A percentile compares a stretch with the other conserved stretches of the same genome.
Conservation (phyloP, 2,888 invertebrate species). For the Papilio demoleus region DNA sequence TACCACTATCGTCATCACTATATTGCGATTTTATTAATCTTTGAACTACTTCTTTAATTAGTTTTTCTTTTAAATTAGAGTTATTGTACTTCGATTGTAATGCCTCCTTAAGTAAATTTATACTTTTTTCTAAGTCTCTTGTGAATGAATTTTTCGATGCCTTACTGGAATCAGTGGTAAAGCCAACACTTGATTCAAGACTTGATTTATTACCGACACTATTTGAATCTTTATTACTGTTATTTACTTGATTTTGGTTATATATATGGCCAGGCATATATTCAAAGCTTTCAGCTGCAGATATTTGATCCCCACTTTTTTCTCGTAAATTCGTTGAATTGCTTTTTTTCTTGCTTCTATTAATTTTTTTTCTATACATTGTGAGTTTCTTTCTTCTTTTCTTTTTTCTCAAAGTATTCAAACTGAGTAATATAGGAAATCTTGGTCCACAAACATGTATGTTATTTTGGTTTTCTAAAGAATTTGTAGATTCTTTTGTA, state of each 20-base stretch:
- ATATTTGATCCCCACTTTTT: slow-evolving; percentile 68
- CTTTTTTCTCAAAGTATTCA: slow-evolving; percentile 67
- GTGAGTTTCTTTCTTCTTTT: slow-evolving; percentile 60
- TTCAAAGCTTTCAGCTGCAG: slow-evolving; percentile 87
- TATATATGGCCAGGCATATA: slow-evolving; percentile 85
- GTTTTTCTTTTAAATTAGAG: slow-evolving; percentile 83
- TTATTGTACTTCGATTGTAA: slow-evolving; percentile 84
- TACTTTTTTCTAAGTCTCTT: slow-evolving; percentile 85
- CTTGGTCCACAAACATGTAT: slow-evolving; percentile 48
- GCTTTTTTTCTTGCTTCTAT: slow-evolving; percentile 49
- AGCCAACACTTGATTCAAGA: slow-evolving; percentile 70
- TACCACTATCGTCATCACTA: slow-evolving; percentile 81
- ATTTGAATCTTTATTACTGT: slow-evolving; percentile 49
- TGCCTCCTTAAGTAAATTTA: slow-evolving; percentile 83
- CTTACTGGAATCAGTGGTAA: slow-evolving; percentile 75
- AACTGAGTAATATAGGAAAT: slow-evolving; percentile 66
- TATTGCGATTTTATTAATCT: slow-evolving; percentile 84
- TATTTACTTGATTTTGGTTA: slow-evolving; percentile 74
- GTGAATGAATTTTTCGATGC: slow-evolving; percentile 73
- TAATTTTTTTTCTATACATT: slow-evolving; percentile 54
- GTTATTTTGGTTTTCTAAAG: slow-evolving; percentile 44
- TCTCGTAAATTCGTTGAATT: slow-evolving; percentile 57
- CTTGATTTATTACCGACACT: slow-evolving; percentile 72
- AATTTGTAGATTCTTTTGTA: slow-evolving; percentile 48
- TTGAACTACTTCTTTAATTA: slow-evolving; percentile 86